These are phyloP conservation scores for Drosophila limbata DNA, from an alignment of 2,888 invertebrate species.

Conservation along the genomic window DNA sequence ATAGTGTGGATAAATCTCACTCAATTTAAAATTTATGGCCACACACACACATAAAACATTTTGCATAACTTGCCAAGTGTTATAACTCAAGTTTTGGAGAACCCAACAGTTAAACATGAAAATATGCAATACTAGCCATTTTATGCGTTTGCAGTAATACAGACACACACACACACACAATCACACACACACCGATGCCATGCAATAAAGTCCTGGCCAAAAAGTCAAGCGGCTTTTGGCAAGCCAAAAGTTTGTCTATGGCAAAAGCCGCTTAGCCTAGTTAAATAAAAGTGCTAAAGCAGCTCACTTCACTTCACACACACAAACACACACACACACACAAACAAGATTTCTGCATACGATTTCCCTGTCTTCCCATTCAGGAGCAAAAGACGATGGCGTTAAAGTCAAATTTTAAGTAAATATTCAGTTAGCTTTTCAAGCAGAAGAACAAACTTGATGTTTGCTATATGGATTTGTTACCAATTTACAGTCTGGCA, in stretches of 20 bases:
- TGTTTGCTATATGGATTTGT: constrained; percentile 8
- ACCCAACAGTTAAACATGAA: constrained; percentile 30
- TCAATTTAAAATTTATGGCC: constrained; percentile 16
- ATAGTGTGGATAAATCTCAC: constrained; percentile 7
- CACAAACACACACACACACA: constrained; percentile 1
- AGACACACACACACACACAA: constrained; percentile 16
- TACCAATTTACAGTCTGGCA: constrained; percentile 9
- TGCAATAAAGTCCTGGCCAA: constrained; percentile 67
- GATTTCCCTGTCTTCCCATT: background rate
- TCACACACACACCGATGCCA: constrained; percentile 18
- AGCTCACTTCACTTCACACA: constrained; percentile 30
- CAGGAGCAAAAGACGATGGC: background rate
- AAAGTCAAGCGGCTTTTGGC: constrained; percentile 79
- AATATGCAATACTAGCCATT: constrained; percentile 34
- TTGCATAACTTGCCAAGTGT: constrained; percentile 42
- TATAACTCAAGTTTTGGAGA: constrained; percentile 28
- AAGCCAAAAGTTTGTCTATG: constrained; percentile 71
- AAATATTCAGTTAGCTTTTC: constrained; percentile 10
- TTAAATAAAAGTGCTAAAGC: constrained; percentile 73
- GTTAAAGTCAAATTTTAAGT: constrained; percentile 11
- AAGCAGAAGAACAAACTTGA: constrained; percentile 3
- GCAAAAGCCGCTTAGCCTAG: constrained; percentile 75
- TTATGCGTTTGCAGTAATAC: constrained; percentile 38
- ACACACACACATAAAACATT: constrained; percentile 27
- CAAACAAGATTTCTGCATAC: background rate